phyloP scores from a whole-genome alignment of 2,113 vertebrate species.

The Phycodurus eques region DNA sequence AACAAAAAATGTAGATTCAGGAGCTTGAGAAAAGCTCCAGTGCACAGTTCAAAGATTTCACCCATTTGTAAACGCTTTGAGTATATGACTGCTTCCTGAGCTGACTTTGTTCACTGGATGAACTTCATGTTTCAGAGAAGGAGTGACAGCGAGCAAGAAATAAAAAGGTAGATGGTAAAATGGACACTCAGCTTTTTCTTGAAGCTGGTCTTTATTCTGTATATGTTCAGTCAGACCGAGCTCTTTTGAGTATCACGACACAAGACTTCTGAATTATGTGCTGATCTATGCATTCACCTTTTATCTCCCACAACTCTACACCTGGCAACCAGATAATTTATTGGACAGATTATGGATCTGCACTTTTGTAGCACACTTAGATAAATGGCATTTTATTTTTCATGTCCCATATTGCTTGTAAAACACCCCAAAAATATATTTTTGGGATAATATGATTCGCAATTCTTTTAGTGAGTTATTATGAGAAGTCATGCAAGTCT shows the following conservation, averaged over 20 bases:
- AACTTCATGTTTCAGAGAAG: not conserved
- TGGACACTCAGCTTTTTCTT: not conserved
- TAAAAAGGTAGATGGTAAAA: not conserved
- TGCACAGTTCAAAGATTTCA: conserved; percentile 2
- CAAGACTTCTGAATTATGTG: not conserved
- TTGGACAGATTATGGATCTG: not conserved
- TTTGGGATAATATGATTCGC: not conserved
- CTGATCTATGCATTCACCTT: not conserved
- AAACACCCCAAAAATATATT: too few relatives aligned
- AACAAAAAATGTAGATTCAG: not conserved
- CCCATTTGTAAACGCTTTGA: conserved; percentile 4
- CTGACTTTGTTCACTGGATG: conserved; percentile 1
- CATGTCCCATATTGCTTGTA: not conserved
- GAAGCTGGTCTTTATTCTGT: not conserved
- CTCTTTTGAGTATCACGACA: not conserved
- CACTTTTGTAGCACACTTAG: not conserved
- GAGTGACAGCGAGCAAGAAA: not conserved
- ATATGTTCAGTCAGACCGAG: not conserved
- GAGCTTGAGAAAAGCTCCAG: not conserved
- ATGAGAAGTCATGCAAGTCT: not conserved
- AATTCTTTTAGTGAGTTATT: not conserved
- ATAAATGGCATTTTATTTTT: not conserved
- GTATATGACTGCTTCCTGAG: not conserved
- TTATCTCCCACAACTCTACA: not conserved
- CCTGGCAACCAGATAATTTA: not conserved